phyloP scores from a whole-genome alignment of 1,140 invertebrate genomes.

The Drosophila kikkawai region DNA sequence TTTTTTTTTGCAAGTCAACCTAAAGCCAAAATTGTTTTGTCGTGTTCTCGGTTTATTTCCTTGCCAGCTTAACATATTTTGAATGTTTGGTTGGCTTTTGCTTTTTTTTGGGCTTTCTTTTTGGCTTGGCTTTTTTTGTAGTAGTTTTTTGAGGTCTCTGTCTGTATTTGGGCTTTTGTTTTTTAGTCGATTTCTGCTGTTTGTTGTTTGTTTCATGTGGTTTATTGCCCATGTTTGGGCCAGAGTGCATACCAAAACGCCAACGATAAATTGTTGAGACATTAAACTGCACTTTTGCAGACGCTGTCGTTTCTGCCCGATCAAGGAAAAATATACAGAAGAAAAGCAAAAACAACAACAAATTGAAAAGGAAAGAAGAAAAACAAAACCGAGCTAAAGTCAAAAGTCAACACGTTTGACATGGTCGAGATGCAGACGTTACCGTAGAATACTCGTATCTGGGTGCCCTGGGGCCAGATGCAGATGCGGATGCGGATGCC shows the following conservation, averaged over 20 bases:
- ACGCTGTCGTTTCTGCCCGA: constrained; percentile 38
- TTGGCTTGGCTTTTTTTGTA: constrained; percentile 18
- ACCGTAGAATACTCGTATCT: constrained; percentile 49
- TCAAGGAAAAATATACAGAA: constrained; percentile 10
- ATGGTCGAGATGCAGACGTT: constrained; percentile 80
- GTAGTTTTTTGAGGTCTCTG: constrained; percentile 36
- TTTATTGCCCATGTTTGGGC: constrained; percentile 76
- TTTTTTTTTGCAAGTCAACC: constrained; percentile 5
- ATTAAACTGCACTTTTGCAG: constrained; percentile 81
- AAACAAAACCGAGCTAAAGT: constrained; percentile 54
- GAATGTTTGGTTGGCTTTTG: constrained; percentile 26
- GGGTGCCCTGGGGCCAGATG: constrained; percentile 11
- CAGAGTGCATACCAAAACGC: constrained; percentile 74
- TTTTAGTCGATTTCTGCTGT: constrained; percentile 32
- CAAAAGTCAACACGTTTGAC: constrained; percentile 83
- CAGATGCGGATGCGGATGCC: constrained; percentile 40
- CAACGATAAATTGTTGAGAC: constrained; percentile 82
- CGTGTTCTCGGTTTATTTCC: constrained; percentile 46
- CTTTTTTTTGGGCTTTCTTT: constrained; percentile 39
- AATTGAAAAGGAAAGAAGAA: neutral
- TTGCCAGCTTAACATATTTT: constrained; percentile 49
- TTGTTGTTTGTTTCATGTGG: constrained; percentile 47
- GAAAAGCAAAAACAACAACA: constrained; percentile 7
- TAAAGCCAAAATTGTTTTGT: constrained; percentile 55
- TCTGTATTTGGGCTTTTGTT: constrained; percentile 46